Percentiles rank a stretch among this genome's conserved stretches.
These are phyloP conservation scores for Argopecten irradians DNA, from an alignment of 1,140 invertebrate species.

Conservation along the genomic window DNA sequence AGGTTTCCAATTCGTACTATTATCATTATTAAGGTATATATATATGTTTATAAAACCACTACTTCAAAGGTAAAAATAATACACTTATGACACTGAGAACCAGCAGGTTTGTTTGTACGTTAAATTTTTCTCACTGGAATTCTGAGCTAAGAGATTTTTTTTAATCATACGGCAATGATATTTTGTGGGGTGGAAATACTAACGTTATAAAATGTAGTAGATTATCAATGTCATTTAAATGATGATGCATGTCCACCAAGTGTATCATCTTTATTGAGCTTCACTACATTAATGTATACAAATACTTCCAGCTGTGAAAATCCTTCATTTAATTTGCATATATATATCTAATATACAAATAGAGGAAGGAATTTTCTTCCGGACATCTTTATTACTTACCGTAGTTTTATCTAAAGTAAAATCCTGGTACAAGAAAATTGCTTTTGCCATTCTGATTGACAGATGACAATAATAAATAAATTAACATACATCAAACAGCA, in stretches of 20 bases:
- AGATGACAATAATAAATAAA: too few species aligned
- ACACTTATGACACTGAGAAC: background rate
- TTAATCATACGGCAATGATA: background rate
- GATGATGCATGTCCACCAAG: background rate
- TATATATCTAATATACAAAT: background rate
- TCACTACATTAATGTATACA: background rate
- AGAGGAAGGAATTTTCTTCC: background rate
- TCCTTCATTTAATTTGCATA: constrained; percentile 16
- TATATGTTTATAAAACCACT: constrained; percentile 1
- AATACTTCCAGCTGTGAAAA: background rate
- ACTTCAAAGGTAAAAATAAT: background rate
- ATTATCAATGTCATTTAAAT: background rate
- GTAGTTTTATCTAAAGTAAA: too few species aligned
- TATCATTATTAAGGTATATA: background rate
- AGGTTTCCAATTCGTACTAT: background rate
- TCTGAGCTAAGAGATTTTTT: background rate
- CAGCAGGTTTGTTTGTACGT: background rate
- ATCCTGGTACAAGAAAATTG: too few species aligned
- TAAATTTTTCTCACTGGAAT: background rate
- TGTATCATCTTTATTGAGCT: background rate
- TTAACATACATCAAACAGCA: too few species aligned
- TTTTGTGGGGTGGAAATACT: background rate
- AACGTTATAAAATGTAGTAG: background rate
- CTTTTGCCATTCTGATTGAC: too few species aligned
- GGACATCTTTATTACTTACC: background rate